Evolutionary conservation across 1,140 invertebrate genomes (phyloP), one percentile per base, ranked within the genome.

Genomic region (Pogonomyrmex californicus): DNA sequence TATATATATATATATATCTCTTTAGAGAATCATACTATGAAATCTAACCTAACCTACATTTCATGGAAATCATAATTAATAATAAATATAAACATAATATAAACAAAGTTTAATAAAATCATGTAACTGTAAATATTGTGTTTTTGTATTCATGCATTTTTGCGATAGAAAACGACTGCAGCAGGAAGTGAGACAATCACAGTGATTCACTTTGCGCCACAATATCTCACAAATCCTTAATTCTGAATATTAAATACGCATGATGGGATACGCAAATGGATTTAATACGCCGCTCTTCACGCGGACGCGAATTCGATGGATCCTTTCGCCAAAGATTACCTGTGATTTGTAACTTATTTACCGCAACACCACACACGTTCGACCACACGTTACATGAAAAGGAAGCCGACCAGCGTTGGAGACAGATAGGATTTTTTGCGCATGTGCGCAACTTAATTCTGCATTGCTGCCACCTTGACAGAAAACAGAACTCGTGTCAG

Each of bases 341-440:
- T 96, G 94, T 86, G 95, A 95, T 95, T 93, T 93, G 91, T 91
- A 94, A 92, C 90, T 93, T 95, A 89, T 94, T 95, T 95, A 94
- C 86, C 88, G 91, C 91, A 82, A 86, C 91, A 91, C 90, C 87
- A 88, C 92, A 93, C 92, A 94, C 94, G 90, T 79, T 89, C 82
- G 86, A 89, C 77, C 87, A 90, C 89, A 86, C 89, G 87, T 23
- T 30, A 86, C 91, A 66, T 92, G 93, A 94, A 94, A 94, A 94
- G 92, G 93, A 83, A 77, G 17, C 14, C 4, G 1, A 12, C 10
- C 10, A 9, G 5, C 54, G 38, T 41, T n/a, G 36, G 5, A n/a
- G 33, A 12, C 5, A 41, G 66, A 2, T 51, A 7, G 9, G 0
- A 2, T 60, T 63, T n/a, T 63, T 33, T 47, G 7, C 38, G 23